Conservation (phyloP, 2,113 vertebrate species). For the Spea bombifrons region DNA sequence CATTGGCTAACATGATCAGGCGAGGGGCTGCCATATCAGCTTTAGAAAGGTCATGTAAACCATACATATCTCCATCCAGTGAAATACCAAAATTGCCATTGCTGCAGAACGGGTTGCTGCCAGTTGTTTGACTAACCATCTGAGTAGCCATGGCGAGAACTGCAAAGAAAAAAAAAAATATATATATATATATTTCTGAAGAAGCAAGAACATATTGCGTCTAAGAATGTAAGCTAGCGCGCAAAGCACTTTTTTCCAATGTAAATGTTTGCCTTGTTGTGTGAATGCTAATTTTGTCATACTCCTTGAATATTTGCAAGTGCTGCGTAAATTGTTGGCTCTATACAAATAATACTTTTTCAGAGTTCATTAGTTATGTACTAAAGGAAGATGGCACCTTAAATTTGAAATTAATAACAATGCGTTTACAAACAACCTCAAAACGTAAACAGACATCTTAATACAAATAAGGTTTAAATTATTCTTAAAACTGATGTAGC, state of each 20-base stretch:
- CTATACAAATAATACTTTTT: too few relatives aligned
- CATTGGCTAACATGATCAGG: slow-evolving; percentile 95
- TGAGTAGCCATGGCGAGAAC: slow-evolving; percentile 78
- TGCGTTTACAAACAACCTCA: too few relatives aligned
- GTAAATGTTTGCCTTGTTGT: not conserved
- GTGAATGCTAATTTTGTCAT: too few relatives aligned
- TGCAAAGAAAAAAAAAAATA: slow-evolving; percentile 51
- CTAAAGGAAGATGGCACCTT: too few relatives aligned
- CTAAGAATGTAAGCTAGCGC: not conserved
- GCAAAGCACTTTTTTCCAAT: not conserved
- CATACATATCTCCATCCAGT: slow-evolving; percentile 71
- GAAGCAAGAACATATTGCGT: not conserved
- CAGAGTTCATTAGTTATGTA: too few relatives aligned
- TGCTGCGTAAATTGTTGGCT: too few relatives aligned
- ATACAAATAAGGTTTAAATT: too few relatives aligned
- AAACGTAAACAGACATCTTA: too few relatives aligned
- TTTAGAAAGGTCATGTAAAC: slow-evolving; percentile 75
- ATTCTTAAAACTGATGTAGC: too few relatives aligned
- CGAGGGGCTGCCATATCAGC: slow-evolving; percentile 84
- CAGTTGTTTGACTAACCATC: slow-evolving; percentile 76
- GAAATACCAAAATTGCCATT: slow-evolving; percentile 66
- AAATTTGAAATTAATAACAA: too few relatives aligned
- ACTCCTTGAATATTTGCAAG: too few relatives aligned
- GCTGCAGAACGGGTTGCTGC: slow-evolving; percentile 70
- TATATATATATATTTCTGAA: not conserved